These are phyloP conservation scores for Pseudorasbora parva DNA, from an alignment of 2,113 vertebrate species.

Conservation along the genomic window DNA sequence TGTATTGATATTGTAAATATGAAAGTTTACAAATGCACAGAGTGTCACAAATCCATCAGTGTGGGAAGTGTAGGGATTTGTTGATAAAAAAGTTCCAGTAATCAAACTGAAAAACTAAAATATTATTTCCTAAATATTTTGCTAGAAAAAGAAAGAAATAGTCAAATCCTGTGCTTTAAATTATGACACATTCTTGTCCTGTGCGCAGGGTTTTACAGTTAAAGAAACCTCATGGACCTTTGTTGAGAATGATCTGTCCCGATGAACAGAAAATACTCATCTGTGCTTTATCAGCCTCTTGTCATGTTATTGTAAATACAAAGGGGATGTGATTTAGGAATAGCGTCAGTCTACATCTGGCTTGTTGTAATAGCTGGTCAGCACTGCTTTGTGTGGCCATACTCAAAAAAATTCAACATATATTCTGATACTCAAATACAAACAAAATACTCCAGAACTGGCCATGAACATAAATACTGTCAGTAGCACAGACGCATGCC, in stretches of 20 bases:
- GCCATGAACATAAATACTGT: constrained; percentile 14
- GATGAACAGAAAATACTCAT: constrained; percentile 18
- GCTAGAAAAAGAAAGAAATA: neutral
- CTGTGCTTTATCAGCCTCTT: constrained; percentile 20
- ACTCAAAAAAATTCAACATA: neutral
- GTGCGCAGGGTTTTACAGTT: neutral
- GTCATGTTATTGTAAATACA: constrained; percentile 36
- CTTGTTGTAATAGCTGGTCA: constrained; percentile 23
- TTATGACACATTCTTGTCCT: neutral
- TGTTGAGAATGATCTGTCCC: constrained; percentile 1
- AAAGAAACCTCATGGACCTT: neutral
- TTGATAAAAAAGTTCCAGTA: neutral
- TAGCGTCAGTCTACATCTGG: neutral
- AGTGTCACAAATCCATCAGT: neutral
- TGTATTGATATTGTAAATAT: neutral
- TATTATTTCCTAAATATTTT: neutral
- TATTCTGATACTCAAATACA: constrained; percentile 3
- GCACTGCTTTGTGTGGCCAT: constrained; percentile 27
- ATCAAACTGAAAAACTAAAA: neutral
- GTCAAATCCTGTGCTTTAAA: neutral
- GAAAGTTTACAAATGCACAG: neutral
- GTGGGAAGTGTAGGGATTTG: neutral
- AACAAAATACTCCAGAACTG: constrained; percentile 13
- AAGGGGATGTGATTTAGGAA: constrained; percentile 24
- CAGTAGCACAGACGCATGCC: neutral